Evolutionary conservation across 1,140 invertebrate species (phyloP), one percentile per base, ranked within the genome.

Genomic region (Leptonema lineaticorne): DNA sequence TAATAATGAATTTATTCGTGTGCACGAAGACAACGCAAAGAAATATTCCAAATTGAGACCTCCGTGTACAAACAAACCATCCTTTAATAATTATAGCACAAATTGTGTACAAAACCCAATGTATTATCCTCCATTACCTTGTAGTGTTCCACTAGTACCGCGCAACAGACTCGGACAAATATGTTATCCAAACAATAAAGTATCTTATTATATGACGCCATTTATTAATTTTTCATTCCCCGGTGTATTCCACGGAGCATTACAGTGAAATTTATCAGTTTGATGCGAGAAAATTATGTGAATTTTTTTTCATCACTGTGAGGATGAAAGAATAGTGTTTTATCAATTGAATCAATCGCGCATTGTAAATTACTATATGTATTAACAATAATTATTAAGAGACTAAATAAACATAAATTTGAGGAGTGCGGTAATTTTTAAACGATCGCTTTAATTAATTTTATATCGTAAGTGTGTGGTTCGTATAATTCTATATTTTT

Each of bases 201-300:
- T 65, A 48, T 16, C 56, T n/a, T 48, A 60, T 27, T 33, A 27
- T 53, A 46, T 22, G 20, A n/a, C 63, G 3, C 63, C 62, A n/a
- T 60, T 50, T 27, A 28, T 37, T 14, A 57, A 60, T 30, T 53
- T 48, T 24, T 69, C 69, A 65, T 70, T 66, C 63, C 69, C 58
- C 4, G 58, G 45, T 1, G 62, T 58, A 60, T 56, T 63, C 18
- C 46, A 50, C 14, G 67, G 59, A 46, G 59, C 56, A 8, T 56
- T 64, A 18, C 62, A 60, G 18, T 67, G 59, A 57, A n/a, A n/a
- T n/a, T n/a, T n/a, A n/a, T n/a, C n/a, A n/a, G n/a, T n/a, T 57
- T 58, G 50, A 57, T 24, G 28, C n/a, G n/a, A n/a, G n/a, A n/a
- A n/a, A n/a, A n/a, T n/a, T n/a, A n/a, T n/a, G n/a, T 28, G 56